phyloP scores from a whole-genome alignment of 2,113 vertebrate genomes.

The Astur gentilis region DNA sequence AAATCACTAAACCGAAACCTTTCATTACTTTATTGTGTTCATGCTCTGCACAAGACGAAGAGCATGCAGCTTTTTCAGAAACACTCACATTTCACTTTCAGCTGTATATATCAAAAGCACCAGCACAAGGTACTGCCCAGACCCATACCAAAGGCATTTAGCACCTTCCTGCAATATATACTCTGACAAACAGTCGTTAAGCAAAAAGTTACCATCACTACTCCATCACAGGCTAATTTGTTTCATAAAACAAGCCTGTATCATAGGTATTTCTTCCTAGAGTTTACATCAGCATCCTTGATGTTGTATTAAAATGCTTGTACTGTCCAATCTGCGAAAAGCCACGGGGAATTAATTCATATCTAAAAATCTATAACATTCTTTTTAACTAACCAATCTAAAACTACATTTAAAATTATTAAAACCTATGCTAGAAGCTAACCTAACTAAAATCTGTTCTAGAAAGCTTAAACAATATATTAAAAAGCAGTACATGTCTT shows the following conservation, averaged over 20 bases:
- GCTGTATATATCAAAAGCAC: background rate
- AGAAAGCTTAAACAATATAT: background rate
- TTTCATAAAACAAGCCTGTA: background rate
- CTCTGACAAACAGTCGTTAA: background rate
- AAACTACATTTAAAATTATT: background rate
- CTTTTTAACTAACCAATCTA: background rate
- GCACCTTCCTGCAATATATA: background rate
- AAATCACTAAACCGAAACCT: background rate
- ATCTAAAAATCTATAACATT: background rate
- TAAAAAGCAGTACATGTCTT: background rate
- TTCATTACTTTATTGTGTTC: slow-evolving; percentile 31
- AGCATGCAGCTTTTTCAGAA: background rate
- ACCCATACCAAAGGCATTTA: background rate
- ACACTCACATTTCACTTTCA: background rate
- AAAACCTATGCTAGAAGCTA: background rate
- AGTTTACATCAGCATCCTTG: background rate
- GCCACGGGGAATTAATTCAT: background rate
- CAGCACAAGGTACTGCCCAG: background rate
- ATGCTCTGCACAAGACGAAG: background rate
- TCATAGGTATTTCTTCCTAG: background rate
- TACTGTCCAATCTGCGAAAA: background rate
- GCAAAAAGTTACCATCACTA: background rate
- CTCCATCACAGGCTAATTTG: background rate
- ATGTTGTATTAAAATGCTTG: background rate
- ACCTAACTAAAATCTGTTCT: background rate